A percentile compares a stretch with the other conserved stretches of the same genome.
Conservation (phyloP, 2,888 invertebrate genomes). For the Hecatera dysodea region DNA sequence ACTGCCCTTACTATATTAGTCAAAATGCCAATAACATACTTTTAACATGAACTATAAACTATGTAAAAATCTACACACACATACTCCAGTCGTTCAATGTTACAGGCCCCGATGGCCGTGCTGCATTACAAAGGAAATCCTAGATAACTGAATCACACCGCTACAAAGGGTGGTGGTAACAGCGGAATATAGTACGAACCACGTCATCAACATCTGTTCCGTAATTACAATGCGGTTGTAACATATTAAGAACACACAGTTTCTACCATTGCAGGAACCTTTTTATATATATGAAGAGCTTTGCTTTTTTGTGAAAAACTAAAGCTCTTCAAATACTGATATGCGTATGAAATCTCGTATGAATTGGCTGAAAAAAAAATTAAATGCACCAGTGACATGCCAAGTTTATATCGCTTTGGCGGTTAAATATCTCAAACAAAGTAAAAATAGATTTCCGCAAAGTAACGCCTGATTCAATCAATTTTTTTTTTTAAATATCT, state of each 20-base stretch:
- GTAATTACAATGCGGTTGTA: conserved; percentile 25
- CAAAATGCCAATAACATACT: too few relatives aligned
- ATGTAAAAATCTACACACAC: too few relatives aligned
- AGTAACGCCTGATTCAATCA: too few relatives aligned
- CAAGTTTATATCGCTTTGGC: background rate
- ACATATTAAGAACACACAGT: background rate
- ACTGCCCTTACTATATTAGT: too few relatives aligned
- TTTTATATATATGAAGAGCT: background rate
- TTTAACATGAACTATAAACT: too few relatives aligned
- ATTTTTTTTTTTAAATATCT: background rate
- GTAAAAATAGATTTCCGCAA: too few relatives aligned
- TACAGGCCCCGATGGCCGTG: conserved; percentile 16
- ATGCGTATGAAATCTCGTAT: background rate
- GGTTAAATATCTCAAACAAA: background rate
- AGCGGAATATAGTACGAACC: background rate
- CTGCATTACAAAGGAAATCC: conserved; percentile 40
- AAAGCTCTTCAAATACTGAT: too few relatives aligned
- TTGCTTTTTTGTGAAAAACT: too few relatives aligned
- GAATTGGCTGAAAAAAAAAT: too few relatives aligned
- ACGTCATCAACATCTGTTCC: conserved; percentile 27
- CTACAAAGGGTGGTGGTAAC: conserved; percentile 12
- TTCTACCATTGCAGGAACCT: background rate
- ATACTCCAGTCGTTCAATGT: conserved; percentile 20
- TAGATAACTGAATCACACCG: conserved; percentile 46
- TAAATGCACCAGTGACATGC: background rate